Base-by-base conservation (phyloP, 2,888 invertebrate species). In the Tridacna gigas region DNA sequence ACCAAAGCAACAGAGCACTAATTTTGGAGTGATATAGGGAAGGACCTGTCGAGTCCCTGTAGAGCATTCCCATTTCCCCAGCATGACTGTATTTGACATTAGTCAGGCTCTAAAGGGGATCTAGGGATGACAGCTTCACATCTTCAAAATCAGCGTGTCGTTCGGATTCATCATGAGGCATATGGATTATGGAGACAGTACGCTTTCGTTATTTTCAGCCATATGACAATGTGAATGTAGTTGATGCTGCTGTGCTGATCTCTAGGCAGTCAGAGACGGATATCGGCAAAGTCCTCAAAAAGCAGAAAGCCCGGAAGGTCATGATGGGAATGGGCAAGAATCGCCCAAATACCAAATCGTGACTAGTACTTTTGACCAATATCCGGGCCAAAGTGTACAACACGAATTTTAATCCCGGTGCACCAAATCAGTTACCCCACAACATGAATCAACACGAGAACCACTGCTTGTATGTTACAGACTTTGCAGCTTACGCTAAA, bases 371-470 rank as follows among this genome's bases (percentile, higher is more conserved):
- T 12, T 4, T 80, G 0, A 83, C 83, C 26, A 80, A 80, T 63
- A 71, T 80, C 48, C 20, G 61, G 61, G 25, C 48, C 37, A 76
- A 73, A 37, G 22, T 28, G 5, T 81, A 63, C n/a, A 76, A 73
- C 45, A 73, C 77, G 22, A 66, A 77, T 37, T 77, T 65, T n/a
- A 1, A 28, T 2, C n/a, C 77, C 0, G 81, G 81, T 25, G 37
- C 25, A 1, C 61, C 37, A n/a, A 20, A 37, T 4, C 37, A 37
- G 37, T n/a, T n/a, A 37, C 37, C 37, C 37, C 37, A 37, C 63
- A 77, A 82, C 71, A 75, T 82, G 47, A 82, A 82, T 37, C 69
- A 47, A 65, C 61, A 56, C 71, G 77, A 83, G 37, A 83, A 83
- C 61, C 83, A 83, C 56, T 67, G 65, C 37, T 80, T 77, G 15